A percentile compares a stretch with the other conserved stretches of the same genome.
Conservation (phyloP, 2,797 vertebrate genomes). For the Euthynnus affinis region DNA sequence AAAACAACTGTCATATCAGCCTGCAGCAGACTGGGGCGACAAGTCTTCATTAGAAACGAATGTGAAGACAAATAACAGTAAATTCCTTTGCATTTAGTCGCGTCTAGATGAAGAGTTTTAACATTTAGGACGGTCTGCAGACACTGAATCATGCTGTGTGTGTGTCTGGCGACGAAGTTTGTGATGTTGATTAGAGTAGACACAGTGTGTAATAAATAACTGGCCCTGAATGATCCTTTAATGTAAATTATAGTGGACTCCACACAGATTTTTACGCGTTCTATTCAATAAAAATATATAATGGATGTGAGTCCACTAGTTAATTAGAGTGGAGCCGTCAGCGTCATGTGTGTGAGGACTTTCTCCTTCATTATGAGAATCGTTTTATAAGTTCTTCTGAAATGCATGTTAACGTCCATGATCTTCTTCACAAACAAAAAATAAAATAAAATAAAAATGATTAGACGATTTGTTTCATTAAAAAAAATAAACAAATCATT, state of each 20-base stretch:
- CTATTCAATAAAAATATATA: background rate
- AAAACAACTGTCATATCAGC: too few species aligned
- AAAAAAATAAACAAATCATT: background rate
- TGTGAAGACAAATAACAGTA: background rate
- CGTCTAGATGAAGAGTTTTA: background rate
- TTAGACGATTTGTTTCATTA: background rate
- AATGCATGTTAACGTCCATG: background rate
- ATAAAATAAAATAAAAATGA: background rate
- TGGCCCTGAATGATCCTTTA: too few species aligned
- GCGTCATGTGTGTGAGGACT: background rate
- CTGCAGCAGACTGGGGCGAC: background rate
- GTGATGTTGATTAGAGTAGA: too few species aligned
- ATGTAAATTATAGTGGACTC: background rate
- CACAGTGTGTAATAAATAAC: background rate
- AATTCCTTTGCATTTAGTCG: too few species aligned
- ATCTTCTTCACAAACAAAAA: background rate
- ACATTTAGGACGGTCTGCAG: background rate
- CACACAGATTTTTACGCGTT: background rate
- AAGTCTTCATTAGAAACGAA: background rate
- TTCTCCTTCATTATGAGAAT: background rate
- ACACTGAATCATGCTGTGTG: too few species aligned
- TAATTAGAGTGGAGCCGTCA: background rate
- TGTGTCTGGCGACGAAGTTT: background rate
- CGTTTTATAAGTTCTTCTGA: background rate
- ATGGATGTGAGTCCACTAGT: background rate